phyloP scores from a whole-genome alignment of 2,888 invertebrate species.

The Drosophila mercatorum region DNA sequence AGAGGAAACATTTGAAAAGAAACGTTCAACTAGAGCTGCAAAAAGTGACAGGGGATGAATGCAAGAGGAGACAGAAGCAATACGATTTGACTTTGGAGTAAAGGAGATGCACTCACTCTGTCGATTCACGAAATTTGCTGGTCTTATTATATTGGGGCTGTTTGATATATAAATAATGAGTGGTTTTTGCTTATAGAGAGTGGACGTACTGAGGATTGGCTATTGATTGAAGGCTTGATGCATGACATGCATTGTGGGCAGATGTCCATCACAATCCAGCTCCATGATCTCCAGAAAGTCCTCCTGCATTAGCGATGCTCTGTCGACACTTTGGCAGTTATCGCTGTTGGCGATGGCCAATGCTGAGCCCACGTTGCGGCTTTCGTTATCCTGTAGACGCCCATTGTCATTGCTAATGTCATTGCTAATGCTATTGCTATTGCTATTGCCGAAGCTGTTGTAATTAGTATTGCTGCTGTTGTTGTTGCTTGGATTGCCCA shows the following conservation, averaged over 20 bases:
- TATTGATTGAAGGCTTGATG: neutral
- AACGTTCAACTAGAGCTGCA: too few relatives aligned
- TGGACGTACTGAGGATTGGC: neutral
- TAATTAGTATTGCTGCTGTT: neutral
- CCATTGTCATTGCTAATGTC: neutral
- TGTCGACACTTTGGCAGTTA: slow-evolving; percentile 22
- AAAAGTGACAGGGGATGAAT: too few relatives aligned
- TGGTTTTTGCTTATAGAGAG: neutral
- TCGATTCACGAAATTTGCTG: neutral
- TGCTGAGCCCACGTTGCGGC: neutral
- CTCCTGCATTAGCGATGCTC: slow-evolving; percentile 37
- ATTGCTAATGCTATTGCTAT: too few relatives aligned
- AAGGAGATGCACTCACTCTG: neutral
- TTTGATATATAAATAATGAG: neutral
- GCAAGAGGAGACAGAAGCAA: neutral
- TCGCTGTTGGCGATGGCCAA: neutral
- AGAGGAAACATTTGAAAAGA: too few relatives aligned
- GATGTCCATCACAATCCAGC: slow-evolving; percentile 5
- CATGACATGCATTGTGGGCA: neutral
- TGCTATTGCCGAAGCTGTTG: too few relatives aligned
- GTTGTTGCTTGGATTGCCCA: neutral
- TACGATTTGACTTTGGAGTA: neutral
- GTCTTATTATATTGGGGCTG: neutral
- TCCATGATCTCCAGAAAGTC: slow-evolving; percentile 37
- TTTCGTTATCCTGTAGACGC: too few relatives aligned